Evolutionary conservation across 2,113 vertebrate species (phyloP), one percentile per base, ranked within the genome.

Genomic region (Actinemys pallida): DNA sequence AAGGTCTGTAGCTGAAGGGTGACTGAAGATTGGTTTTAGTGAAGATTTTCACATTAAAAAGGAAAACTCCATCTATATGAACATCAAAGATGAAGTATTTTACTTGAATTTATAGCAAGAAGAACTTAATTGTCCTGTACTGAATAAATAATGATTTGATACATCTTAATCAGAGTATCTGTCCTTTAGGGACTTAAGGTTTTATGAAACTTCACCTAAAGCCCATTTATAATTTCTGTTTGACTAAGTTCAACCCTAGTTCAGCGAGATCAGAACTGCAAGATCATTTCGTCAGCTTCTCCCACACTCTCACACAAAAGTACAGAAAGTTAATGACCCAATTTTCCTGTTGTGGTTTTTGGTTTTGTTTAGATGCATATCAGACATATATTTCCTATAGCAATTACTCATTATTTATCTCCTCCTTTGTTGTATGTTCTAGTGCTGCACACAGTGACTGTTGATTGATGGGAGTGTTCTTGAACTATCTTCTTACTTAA

Each of bases 101-200:
- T 88, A 20, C 69, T 90, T 90, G 42, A 93, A 65, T 90, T 92
- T 92, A 94, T 81, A 93, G 49, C 78, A 94, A 86, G 65, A 86
- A 90, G 89, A 90, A 90, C 45, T 94, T 94, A 93, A 95, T 47
- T 93, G 24, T 49, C 31, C 93, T 50, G 92, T 84, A 82, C 53
- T 62, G 84, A 95, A 92, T 94, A 95, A 95, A 75, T 87, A 97
- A 96, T 93, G 75, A 86, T 81, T 83, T 78, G 57, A 90, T 95
- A 65, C 13, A 91, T 97, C 95, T 96, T 95, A 96, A 95, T 94
- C 89, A 94, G 89, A 92, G 45, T 10, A 35, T 19, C 14, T 9
- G 76, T 91, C 94, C 88, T 93, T 95, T 90, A 94, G 89, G 89
- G 76, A 93, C 27, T 27, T 50, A 95, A 92, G 16, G 22, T 89